A percentile compares a stretch with the other conserved stretches of the same genome.
Evolutionary conservation across 2,888 invertebrate species (phyloP).

Genomic region (Cremastinae sp.): DNA sequence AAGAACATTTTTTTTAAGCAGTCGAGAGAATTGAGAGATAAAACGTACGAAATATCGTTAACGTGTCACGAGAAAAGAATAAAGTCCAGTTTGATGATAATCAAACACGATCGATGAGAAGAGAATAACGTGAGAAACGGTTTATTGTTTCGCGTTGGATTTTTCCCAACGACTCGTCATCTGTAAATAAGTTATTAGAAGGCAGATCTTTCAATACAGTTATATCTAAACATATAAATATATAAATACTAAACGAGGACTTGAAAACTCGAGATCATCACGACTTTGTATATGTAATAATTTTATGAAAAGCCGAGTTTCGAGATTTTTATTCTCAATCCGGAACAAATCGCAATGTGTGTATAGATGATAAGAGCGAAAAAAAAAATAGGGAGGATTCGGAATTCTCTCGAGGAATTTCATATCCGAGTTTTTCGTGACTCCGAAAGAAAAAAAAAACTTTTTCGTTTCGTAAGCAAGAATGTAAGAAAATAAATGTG

Average conservation of each 20-base stretch:
- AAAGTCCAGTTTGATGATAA: constrained; percentile 43
- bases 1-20: too few relatives aligned
- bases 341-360: background rate
- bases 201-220: constrained; percentile 38
- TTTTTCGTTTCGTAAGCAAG: too few relatives aligned
- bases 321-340: constrained; percentile 2
- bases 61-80: background rate
- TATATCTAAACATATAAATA: constrained; percentile 4
- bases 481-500: too few relatives aligned
- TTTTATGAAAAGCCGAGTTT: constrained; percentile 19
- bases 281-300: constrained; percentile 36
- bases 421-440: too few relatives aligned
- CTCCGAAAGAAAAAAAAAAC: too few relatives aligned
- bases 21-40: too few relatives aligned
- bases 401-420: too few relatives aligned
- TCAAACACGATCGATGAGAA: constrained; percentile 38
- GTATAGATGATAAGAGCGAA: background rate
- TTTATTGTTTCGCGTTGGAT: constrained; percentile 24
- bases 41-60: background rate
- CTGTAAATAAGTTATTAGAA: constrained; percentile 55
- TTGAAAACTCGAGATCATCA: constrained; percentile 30
- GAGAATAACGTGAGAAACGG: constrained; percentile 7
- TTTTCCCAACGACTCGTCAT: constrained; percentile 39
- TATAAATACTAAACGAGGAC: background rate
- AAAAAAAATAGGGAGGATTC: too few relatives aligned